Evolutionary conservation across 2,888 invertebrate genomes (phyloP).

Genomic region (Cataglyphis cursor): DNA sequence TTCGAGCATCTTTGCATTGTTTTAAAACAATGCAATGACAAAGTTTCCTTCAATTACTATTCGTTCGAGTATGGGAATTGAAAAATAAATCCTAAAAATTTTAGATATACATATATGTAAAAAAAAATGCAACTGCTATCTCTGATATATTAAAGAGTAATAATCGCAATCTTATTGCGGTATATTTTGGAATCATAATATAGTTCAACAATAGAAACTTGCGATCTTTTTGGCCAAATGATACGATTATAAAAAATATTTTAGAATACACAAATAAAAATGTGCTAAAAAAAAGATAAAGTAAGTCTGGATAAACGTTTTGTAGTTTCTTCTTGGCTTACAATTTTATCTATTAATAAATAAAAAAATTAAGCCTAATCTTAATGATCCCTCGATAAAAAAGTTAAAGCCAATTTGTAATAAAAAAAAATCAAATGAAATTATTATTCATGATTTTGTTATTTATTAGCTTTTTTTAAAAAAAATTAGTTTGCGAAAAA

Average conservation of each 20-base stretch:
- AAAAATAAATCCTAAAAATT: slow-evolving; percentile 13
- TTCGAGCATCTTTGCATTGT: background rate
- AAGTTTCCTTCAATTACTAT: background rate
- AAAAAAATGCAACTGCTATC: background rate
- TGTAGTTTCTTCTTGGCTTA: background rate
- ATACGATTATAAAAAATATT: background rate
- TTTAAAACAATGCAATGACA: background rate
- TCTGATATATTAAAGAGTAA: slow-evolving; percentile 1
- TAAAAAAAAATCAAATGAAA: background rate
- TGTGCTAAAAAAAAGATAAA: background rate
- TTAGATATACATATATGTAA: background rate
- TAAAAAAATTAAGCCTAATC: background rate
- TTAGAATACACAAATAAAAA: background rate
- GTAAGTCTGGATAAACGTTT: background rate
- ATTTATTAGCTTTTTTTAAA: background rate
- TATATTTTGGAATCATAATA: background rate
- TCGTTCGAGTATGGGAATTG: slow-evolving; percentile 2
- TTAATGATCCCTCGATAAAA: background rate
- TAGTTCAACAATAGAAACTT: background rate
- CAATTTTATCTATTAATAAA: background rate
- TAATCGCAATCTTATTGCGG: background rate
- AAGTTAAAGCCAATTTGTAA: background rate
- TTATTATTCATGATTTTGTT: background rate
- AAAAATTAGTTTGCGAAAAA: background rate
- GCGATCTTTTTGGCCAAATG: background rate